phyloP scores from a whole-genome alignment of 2,888 invertebrate species.

The Macaria liturata region DNA sequence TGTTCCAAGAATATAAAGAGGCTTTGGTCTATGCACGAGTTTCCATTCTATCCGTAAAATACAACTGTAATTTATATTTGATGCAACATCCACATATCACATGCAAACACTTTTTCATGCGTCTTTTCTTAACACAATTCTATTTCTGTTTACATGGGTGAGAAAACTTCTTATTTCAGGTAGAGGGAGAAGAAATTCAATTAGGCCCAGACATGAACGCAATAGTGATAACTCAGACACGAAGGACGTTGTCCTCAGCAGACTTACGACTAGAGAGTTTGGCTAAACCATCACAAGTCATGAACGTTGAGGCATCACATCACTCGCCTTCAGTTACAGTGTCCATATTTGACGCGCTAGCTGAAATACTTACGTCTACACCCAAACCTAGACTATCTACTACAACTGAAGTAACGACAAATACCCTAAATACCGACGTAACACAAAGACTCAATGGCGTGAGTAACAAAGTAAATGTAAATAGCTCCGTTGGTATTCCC shows the following conservation, averaged over 20 bases:
- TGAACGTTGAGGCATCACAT: conserved; percentile 82
- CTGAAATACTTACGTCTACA: conserved; percentile 82
- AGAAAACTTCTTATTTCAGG: conserved; percentile 83
- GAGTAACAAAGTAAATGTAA: conserved; percentile 80
- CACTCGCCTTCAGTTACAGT: conserved; percentile 83
- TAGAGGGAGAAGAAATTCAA: conserved; percentile 80
- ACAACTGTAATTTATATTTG: neutral
- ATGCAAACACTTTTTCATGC: conserved; percentile 25
- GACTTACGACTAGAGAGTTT: conserved; percentile 77
- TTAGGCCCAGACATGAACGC: conserved; percentile 79
- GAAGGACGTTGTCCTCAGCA: conserved; percentile 75
- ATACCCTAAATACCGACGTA: conserved; percentile 62
- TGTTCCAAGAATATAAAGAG: conserved; percentile 74
- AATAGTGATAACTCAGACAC: conserved; percentile 78
- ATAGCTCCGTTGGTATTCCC: conserved; percentile 66
- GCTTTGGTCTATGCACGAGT: conserved; percentile 79
- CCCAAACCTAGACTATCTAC: conserved; percentile 72
- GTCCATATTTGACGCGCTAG: conserved; percentile 83
- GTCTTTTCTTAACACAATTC: conserved; percentile 36
- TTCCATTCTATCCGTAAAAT: conserved; percentile 34
- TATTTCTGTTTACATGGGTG: conserved; percentile 77
- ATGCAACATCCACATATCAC: conserved; percentile 9
- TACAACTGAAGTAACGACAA: conserved; percentile 69
- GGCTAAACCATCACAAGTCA: conserved; percentile 71
- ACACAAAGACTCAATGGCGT: conserved; percentile 75